Evolutionary conservation across 2,888 invertebrate genomes (phyloP).

Genomic region (Buathra laborator): DNA sequence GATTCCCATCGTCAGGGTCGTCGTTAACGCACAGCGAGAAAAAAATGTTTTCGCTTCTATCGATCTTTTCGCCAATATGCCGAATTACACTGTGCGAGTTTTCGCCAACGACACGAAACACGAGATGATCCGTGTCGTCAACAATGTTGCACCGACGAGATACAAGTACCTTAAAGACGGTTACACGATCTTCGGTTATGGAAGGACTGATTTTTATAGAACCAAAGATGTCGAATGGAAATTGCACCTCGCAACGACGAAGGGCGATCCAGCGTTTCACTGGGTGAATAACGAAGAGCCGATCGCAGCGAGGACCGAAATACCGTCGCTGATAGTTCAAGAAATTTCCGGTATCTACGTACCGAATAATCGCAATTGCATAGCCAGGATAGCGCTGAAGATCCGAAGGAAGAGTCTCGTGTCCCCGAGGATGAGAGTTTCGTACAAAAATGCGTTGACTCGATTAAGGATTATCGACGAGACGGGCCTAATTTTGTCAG

Average conservation of each 20-base stretch:
- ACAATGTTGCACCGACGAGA: slow-evolving; percentile 68
- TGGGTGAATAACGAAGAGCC: slow-evolving; percentile 38
- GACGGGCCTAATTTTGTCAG: slow-evolving; percentile 42
- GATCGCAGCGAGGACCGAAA: slow-evolving; percentile 28
- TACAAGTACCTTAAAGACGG: slow-evolving; percentile 70
- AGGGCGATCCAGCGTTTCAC: slow-evolving; percentile 71
- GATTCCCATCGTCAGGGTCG: slow-evolving; percentile 73
- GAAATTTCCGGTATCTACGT: slow-evolving; percentile 73
- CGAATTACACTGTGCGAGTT: slow-evolving; percentile 71
- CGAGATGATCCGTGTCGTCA: slow-evolving; percentile 71
- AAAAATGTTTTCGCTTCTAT: slow-evolving; percentile 61
- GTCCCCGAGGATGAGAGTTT: slow-evolving; percentile 71
- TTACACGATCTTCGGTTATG: slow-evolving; percentile 77
- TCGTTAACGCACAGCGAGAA: slow-evolving; percentile 63
- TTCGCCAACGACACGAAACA: slow-evolving; percentile 74
- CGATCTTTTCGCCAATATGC: slow-evolving; percentile 70
- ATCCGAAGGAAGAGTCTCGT: slow-evolving; percentile 47
- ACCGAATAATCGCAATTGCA: slow-evolving; percentile 70
- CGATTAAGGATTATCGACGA: slow-evolving; percentile 65
- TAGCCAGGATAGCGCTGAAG: slow-evolving; percentile 69
- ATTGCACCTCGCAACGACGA: slow-evolving; percentile 73
- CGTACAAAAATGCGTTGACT: slow-evolving; percentile 69
- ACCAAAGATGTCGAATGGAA: slow-evolving; percentile 74
- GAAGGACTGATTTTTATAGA: slow-evolving; percentile 66
- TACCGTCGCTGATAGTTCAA: slow-evolving; percentile 59